Percentiles rank a stretch among this genome's conserved stretches.
phyloP scores from a whole-genome alignment of 2,797 vertebrate species.

The Scleropages formosus region DNA sequence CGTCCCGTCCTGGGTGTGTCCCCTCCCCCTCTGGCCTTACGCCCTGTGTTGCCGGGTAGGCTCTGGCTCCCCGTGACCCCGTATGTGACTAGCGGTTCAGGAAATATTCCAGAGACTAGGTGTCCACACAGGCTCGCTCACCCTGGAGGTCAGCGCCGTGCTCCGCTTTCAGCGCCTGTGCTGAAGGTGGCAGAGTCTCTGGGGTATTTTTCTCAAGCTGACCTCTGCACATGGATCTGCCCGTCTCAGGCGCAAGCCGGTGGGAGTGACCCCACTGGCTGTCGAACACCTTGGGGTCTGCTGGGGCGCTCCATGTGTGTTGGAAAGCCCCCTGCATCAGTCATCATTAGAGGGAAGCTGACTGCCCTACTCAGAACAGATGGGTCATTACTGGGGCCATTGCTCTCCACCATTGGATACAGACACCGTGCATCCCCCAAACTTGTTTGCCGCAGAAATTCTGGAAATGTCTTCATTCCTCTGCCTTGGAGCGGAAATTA shows the following conservation, averaged over 20 bases:
- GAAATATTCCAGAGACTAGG: too few relatives aligned
- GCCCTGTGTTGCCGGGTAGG: too few relatives aligned
- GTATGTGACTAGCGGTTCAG: too few relatives aligned
- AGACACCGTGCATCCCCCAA: background rate
- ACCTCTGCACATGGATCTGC: background rate
- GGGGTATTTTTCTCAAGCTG: background rate
- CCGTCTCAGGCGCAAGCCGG: slow-evolving; percentile 13
- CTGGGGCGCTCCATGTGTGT: slow-evolving; percentile 48
- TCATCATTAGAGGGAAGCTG: slow-evolving; percentile 77
- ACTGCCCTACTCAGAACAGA: slow-evolving; percentile 71
- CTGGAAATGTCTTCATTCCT: slow-evolving; percentile 3
- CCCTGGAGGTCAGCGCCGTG: background rate
- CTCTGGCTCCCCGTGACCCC: too few relatives aligned
- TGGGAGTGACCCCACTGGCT: background rate
- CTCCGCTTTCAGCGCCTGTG: slow-evolving; percentile 5
- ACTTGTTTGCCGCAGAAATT: background rate
- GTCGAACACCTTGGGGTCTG: background rate
- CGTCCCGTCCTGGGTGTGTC: too few relatives aligned
- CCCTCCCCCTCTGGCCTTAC: too few relatives aligned
- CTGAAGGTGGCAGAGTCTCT: background rate
- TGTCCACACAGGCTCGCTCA: too few relatives aligned
- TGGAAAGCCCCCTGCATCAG: slow-evolving; percentile 76
- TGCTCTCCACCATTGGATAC: slow-evolving; percentile 47
- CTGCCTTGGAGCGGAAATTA: background rate
- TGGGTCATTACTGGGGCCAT: slow-evolving; percentile 70